These are phyloP conservation scores for Gorsachius magnificus DNA, from an alignment of 2,797 vertebrate species.

Conservation along the genomic window DNA sequence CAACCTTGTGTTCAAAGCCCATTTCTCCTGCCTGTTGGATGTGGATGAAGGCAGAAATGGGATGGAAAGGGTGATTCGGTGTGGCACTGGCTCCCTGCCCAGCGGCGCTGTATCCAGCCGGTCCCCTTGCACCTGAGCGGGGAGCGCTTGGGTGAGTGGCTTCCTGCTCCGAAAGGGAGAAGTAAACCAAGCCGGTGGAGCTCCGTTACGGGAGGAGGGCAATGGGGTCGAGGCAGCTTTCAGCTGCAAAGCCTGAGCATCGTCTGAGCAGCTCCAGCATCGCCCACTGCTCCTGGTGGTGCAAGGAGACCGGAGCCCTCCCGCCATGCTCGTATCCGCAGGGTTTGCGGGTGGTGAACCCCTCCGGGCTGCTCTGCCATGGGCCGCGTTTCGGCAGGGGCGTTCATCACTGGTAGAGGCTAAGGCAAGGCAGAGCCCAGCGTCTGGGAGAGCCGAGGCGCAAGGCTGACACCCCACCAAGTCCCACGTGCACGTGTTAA, in stretches of 20 bases:
- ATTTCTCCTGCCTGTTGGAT: neutral
- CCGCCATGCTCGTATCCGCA: neutral
- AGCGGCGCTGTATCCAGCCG: too few species aligned
- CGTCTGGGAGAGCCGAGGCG: rapidly evolving
- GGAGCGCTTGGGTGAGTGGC: neutral
- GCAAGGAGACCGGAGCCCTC: too few species aligned
- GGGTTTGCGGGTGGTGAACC: neutral
- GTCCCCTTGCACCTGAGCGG: neutral
- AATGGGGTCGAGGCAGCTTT: too few species aligned
- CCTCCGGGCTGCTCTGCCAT: neutral
- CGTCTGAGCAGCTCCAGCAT: neutral
- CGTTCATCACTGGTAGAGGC: rapidly evolving
- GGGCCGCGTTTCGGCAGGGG: neutral
- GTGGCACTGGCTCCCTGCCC: neutral
- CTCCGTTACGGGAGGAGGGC: neutral
- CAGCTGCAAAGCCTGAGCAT: neutral
- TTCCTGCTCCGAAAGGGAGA: neutral
- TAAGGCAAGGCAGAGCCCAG: neutral
- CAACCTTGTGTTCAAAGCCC: neutral
- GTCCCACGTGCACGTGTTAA: rapidly evolving
- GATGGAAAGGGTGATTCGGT: neutral
- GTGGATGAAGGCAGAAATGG: neutral
- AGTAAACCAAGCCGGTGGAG: neutral
- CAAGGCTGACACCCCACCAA: rapidly evolving
- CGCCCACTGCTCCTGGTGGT: neutral